These are phyloP conservation scores for Agelaius tricolor DNA, from an alignment of 2,113 vertebrate genomes.

Conservation along the genomic window DNA sequence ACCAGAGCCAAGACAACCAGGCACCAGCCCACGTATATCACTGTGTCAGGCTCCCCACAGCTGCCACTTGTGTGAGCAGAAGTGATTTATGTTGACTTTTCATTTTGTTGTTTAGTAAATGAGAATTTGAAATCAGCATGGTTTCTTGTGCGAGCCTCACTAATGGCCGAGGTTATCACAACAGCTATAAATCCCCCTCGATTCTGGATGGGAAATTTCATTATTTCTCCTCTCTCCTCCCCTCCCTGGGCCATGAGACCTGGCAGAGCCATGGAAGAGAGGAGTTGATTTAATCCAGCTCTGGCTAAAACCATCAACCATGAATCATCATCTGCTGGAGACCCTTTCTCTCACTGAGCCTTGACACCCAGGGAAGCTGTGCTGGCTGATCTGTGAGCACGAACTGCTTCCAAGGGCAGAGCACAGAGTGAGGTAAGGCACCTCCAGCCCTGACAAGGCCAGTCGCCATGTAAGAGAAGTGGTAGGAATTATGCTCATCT, in stretches of 20 bases:
- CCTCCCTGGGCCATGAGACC: conserved; percentile 50
- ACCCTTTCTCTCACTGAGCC: neutral
- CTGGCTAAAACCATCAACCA: conserved; percentile 31
- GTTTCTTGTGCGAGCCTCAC: conserved; percentile 37
- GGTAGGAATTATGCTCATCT: neutral
- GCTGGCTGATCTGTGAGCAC: neutral
- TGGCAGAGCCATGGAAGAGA: conserved; percentile 54
- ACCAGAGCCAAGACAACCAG: fast-evolving
- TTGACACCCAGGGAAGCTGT: neutral
- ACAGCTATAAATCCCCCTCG: conserved; percentile 69
- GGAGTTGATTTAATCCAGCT: conserved; percentile 61
- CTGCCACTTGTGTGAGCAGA: conserved; percentile 26
- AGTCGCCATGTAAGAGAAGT: fast-evolving
- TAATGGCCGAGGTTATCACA: conserved; percentile 69
- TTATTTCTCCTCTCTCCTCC: conserved; percentile 61
- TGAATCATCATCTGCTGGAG: conserved; percentile 48
- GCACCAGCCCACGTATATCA: neutral
- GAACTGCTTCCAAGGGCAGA: neutral
- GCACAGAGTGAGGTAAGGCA: neutral
- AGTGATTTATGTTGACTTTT: conserved; percentile 53
- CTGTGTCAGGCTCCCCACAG: neutral
- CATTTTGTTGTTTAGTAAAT: conserved; percentile 56
- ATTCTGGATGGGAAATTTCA: conserved; percentile 73
- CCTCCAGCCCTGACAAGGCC: neutral
- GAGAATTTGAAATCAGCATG: conserved; percentile 42